phyloP scores from a whole-genome alignment of 1,140 invertebrate species.

The Drosophila guanche region DNA sequence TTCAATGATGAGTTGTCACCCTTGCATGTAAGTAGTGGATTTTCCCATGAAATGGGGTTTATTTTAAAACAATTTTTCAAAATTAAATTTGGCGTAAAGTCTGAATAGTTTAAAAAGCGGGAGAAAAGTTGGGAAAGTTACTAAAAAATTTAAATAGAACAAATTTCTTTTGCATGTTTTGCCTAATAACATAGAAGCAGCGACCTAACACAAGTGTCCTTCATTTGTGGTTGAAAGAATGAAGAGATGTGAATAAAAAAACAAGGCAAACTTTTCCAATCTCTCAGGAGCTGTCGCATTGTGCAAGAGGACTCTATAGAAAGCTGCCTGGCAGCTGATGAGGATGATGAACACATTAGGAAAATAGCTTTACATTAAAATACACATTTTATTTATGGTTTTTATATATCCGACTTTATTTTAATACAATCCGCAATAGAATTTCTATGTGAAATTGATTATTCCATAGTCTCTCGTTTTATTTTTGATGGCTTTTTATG shows the following conservation, averaged over 20 bases:
- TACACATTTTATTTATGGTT: background rate
- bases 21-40: too few species aligned
- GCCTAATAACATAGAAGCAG: conserved; percentile 1
- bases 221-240: background rate
- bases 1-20: conserved; percentile 3
- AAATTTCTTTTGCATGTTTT: conserved; percentile 5
- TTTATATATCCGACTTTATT: too few species aligned
- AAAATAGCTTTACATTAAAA: background rate
- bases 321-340: background rate
- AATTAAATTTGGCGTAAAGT: background rate
- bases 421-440: too few species aligned
- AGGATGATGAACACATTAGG: conserved; percentile 2
- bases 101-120: background rate
- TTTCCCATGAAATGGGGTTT: too few species aligned
- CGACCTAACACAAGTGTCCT: conserved; percentile 1
- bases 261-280: conserved; percentile 18
- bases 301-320: background rate
- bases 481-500: conserved; percentile 25
- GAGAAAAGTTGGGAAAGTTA: background rate
- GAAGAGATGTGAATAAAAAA: background rate
- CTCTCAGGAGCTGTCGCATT: conserved; percentile 5
- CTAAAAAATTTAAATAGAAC: background rate
- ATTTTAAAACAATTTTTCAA: conserved; percentile 1
- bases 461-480: conserved; percentile 10
- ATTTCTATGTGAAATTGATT: conserved; percentile 24